Conservation (phyloP, 2,113 vertebrate species). For the Himantopus leucocephalus region DNA sequence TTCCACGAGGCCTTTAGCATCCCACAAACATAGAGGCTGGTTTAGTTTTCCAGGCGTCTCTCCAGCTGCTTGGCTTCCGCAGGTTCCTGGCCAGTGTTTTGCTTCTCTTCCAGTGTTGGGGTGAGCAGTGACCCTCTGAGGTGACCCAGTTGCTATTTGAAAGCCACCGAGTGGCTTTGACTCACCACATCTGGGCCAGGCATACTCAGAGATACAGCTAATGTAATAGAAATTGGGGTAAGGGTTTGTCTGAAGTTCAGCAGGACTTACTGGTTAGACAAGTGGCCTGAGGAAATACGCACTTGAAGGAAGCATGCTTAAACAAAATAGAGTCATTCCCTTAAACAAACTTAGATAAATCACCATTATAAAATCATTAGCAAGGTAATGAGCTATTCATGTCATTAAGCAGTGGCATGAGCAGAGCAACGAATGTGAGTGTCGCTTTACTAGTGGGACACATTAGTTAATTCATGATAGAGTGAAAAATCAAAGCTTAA, state of each 20-base stretch:
- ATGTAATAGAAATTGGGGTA: neutral
- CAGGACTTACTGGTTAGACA: neutral
- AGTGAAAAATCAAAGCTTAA: constrained; percentile 9
- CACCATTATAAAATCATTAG: constrained; percentile 54
- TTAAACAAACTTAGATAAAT: constrained; percentile 39
- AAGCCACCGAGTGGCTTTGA: neutral
- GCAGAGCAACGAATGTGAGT: neutral
- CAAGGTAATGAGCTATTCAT: constrained; percentile 45
- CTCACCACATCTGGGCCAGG: neutral
- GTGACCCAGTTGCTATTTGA: neutral
- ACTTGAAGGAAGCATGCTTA: neutral
- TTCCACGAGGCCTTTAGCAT: neutral
- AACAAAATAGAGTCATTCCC: constrained; percentile 4
- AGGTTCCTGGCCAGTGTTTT: neutral
- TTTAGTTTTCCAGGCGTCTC: neutral
- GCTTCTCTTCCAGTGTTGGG: neutral
- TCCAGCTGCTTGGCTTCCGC: neutral
- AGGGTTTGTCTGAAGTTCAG: neutral
- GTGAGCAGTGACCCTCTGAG: neutral
- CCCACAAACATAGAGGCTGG: neutral
- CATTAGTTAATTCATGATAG: constrained; percentile 11
- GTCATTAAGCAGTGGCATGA: constrained; percentile 28
- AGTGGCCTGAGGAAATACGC: neutral
- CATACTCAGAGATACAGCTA: neutral
- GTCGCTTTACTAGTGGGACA: neutral